phyloP scores from a whole-genome alignment of 1,140 invertebrate species.

The Calliphora vicina region DNA sequence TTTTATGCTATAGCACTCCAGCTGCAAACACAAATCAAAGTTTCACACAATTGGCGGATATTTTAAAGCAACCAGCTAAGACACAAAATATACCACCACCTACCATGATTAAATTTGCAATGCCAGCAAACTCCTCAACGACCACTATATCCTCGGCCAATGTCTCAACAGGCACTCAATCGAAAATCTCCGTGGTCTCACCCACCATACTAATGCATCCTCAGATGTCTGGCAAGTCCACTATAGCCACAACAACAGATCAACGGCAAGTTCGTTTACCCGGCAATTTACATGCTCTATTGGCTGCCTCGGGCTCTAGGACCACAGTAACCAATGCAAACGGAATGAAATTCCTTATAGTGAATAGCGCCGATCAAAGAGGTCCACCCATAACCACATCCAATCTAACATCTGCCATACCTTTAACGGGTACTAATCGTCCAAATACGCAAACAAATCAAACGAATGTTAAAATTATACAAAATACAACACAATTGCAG shows the following conservation, averaged over 20 bases:
- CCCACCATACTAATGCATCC: slow-evolving; percentile 5
- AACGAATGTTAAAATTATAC: not conserved
- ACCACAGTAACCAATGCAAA: not conserved
- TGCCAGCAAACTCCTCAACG: not conserved
- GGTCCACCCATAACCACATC: not conserved
- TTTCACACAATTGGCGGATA: not conserved
- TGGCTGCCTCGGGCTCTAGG: not conserved
- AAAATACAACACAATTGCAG: not conserved
- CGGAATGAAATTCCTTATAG: slow-evolving; percentile 3
- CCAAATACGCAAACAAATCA: not conserved
- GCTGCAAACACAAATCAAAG: not conserved
- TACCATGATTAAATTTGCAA: not conserved
- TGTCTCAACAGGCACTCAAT: not conserved
- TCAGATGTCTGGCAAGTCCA: not conserved
- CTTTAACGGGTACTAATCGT: not conserved
- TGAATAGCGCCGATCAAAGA: not conserved
- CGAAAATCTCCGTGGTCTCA: slow-evolving; percentile 13
- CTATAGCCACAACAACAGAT: too few species aligned
- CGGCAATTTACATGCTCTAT: not conserved
- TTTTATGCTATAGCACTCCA: not conserved
- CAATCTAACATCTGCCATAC: not conserved
- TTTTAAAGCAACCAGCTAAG: not conserved
- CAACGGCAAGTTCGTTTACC: not conserved
- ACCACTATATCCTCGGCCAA: not conserved
- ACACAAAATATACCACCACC: not conserved